Evolutionary conservation across 2,888 invertebrate species (phyloP).

Genomic region (Atethmia centrago): DNA sequence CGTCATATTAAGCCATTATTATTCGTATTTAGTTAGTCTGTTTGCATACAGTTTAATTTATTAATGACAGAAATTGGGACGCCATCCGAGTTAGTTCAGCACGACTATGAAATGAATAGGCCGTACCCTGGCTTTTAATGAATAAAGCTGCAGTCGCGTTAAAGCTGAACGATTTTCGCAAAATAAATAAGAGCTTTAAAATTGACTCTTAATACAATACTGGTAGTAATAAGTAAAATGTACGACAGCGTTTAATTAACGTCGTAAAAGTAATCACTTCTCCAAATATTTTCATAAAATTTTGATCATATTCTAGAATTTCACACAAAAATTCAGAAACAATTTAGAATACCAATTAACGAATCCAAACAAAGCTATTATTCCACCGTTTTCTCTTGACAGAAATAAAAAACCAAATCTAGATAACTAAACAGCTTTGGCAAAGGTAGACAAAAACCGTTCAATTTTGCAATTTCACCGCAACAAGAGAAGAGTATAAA

Average conservation of each 20-base stretch:
- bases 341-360: constrained; percentile 43
- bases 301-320: constrained; percentile 10
- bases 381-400: constrained; percentile 3
- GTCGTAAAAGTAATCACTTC: constrained; percentile 7
- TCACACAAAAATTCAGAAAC: constrained; percentile 9
- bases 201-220: constrained; percentile 20
- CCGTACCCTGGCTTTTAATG: constrained; percentile 27
- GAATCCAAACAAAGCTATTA: constrained; percentile 38
- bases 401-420: constrained; percentile 12
- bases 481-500: constrained; percentile 23
- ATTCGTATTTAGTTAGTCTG: constrained; percentile 45
- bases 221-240: constrained; percentile 1
- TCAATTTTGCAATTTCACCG: constrained; percentile 43
- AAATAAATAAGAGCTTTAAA: constrained; percentile 14
- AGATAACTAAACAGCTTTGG: constrained; percentile 20
- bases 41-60: constrained; percentile 50
- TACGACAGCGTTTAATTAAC: constrained; percentile 24
- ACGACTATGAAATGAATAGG: constrained; percentile 43
- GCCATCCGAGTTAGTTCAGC: constrained; percentile 23
- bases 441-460: constrained; percentile 12
- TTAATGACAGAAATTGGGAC: constrained; percentile 47
- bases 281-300: constrained; percentile 37
- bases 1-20: constrained; percentile 29
- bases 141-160: constrained; percentile 19
- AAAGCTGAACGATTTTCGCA: constrained; percentile 1